A percentile compares a stretch with the other conserved stretches of the same genome.
Evolutionary conservation across 2,113 vertebrate species (phyloP).

Genomic region (Pelvicachromis taeniatus): DNA sequence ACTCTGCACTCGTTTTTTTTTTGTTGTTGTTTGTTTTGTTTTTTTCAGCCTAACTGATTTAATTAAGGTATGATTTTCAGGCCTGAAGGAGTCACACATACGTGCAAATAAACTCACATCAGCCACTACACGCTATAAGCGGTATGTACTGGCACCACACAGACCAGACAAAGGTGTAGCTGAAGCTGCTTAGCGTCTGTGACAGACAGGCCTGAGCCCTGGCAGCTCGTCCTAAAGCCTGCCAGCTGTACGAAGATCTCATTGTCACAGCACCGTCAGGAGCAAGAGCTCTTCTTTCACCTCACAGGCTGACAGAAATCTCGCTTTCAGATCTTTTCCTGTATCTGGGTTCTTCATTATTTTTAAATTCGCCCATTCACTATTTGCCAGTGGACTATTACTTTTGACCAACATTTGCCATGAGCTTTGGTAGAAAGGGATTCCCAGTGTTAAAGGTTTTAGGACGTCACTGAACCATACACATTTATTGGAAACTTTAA

Average conservation of each 20-base stretch:
- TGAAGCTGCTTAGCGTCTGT: constrained; percentile 3
- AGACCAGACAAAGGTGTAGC: constrained; percentile 7
- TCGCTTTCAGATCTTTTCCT: not conserved
- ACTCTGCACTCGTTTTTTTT: not conserved
- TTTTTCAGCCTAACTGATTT: constrained; percentile 31
- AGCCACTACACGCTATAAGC: not conserved
- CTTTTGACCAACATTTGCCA: not conserved
- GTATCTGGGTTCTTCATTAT: not conserved
- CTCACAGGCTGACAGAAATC: not conserved
- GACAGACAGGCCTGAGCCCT: constrained; percentile 2
- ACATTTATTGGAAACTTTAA: not conserved
- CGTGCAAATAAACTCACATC: not conserved
- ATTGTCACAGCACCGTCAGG: not conserved
- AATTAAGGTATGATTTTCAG: constrained; percentile 36
- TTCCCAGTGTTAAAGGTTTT: not conserved
- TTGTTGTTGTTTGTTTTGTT: too few relatives aligned
- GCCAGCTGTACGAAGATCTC: not conserved
- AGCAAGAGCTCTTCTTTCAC: not conserved
- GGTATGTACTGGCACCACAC: constrained; percentile 9
- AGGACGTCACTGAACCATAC: not conserved
- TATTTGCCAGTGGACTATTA: not conserved
- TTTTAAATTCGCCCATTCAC: not conserved
- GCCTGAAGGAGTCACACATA: not conserved
- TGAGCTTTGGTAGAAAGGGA: not conserved
- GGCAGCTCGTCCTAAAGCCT: not conserved